Conservation (phyloP, 2,797 vertebrate species). For the Sebastes vulpes region DNA sequence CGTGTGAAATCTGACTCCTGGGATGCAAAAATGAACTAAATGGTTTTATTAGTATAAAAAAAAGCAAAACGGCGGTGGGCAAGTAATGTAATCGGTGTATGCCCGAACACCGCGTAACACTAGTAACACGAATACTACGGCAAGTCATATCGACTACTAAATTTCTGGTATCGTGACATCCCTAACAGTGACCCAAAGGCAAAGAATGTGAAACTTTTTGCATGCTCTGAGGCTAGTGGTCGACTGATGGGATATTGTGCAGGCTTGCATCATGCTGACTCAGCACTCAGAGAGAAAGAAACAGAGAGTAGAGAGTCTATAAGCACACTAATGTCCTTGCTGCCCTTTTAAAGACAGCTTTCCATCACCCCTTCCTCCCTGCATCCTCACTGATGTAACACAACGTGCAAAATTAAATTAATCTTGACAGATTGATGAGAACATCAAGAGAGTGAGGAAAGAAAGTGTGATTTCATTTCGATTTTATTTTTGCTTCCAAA, state of each 20-base stretch:
- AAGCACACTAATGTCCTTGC: conserved; percentile 8
- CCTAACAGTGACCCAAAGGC: background rate
- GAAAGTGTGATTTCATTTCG: background rate
- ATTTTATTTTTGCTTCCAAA: background rate
- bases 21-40: too few species aligned
- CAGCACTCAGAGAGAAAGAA: conserved; percentile 20
- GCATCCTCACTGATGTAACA: background rate
- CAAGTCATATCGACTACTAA: too few species aligned
- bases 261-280: conserved; percentile 55
- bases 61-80: too few species aligned
- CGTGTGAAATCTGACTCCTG: too few species aligned
- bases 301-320: background rate
- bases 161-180: background rate
- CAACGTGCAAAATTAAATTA: background rate
- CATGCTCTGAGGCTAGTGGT: background rate
- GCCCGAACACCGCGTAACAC: too few species aligned
- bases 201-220: conserved; percentile 1
- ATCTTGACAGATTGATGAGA: conserved; percentile 1
- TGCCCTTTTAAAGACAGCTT: conserved; percentile 6
- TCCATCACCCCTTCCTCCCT: background rate
- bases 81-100: too few species aligned
- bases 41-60: too few species aligned
- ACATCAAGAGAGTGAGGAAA: background rate
- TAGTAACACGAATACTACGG: too few species aligned
- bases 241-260: conserved; percentile 19